A percentile compares a stretch with the other conserved stretches of the same genome.
Evolutionary conservation across 2,797 vertebrate species (phyloP).

Genomic region (Gobio occitaniae): DNA sequence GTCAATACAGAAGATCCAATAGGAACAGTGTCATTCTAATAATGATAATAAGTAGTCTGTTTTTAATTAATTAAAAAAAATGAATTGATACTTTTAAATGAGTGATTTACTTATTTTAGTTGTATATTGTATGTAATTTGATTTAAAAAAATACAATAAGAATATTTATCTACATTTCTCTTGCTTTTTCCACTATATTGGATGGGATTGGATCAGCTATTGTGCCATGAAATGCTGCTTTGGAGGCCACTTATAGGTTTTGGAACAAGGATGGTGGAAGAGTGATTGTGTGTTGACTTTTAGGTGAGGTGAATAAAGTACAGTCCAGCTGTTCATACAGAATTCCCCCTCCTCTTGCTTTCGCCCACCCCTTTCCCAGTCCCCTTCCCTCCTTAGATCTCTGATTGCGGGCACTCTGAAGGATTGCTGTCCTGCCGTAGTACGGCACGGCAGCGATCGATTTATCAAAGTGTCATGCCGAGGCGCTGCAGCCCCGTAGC

Average conservation of each 20-base stretch:
- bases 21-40: no score
- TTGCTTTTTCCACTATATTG: neutral
- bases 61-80: neutral
- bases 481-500: conserved; percentile 65
- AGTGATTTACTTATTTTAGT: neutral
- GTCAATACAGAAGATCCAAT: neutral
- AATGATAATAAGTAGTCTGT: no score
- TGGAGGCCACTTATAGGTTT: neutral
- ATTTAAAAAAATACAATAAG: neutral
- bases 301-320: neutral
- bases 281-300: conserved; percentile 18
- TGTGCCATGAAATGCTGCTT: neutral
- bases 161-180: neutral
- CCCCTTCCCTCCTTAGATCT: conserved; percentile 60
- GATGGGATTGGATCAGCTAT: no score
- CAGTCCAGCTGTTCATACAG: conserved; percentile 8
- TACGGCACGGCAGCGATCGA: conserved; percentile 65
- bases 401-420: conserved; percentile 63
- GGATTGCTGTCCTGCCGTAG: conserved; percentile 68
- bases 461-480: conserved; percentile 80
- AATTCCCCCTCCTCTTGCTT: conserved; percentile 16
- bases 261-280: neutral
- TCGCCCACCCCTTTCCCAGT: conserved; percentile 52
- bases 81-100: neutral
- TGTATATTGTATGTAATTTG: neutral